These are phyloP conservation scores for Corydoras sp. DNA, from an alignment of 2,113 vertebrate species.

Conservation along the genomic window DNA sequence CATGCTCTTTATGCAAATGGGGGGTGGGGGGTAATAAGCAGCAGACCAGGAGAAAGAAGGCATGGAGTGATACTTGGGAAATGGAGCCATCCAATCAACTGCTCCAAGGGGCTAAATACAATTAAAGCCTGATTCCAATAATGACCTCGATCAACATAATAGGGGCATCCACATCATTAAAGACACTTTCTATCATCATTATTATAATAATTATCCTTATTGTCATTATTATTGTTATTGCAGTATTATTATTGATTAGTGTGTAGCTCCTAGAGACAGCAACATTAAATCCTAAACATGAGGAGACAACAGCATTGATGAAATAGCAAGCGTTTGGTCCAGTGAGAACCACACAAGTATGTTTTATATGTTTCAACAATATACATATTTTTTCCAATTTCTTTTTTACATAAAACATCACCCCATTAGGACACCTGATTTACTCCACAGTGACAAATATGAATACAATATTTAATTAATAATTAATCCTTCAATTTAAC, in stretches of 20 bases:
- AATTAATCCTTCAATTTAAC: no score
- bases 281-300: background rate
- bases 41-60: constrained; percentile 22
- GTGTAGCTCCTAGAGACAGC: constrained; percentile 28
- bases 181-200: constrained; percentile 41
- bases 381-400: no score
- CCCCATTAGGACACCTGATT: no score
- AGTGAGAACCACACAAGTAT: no score
- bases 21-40: constrained; percentile 7
- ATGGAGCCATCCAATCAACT: constrained; percentile 42
- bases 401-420: no score
- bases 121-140: constrained; percentile 43
- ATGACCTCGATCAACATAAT: constrained; percentile 46
- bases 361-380: no score
- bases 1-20: constrained; percentile 44
- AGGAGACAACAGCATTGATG: background rate
- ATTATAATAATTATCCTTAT: constrained; percentile 41
- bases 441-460: no score
- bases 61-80: constrained; percentile 29
- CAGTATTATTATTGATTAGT: constrained; percentile 31
- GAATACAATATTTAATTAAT: no score
- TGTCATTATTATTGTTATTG: constrained; percentile 41
- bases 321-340: no score
- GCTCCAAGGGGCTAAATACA: constrained; percentile 38
- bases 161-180: constrained; percentile 41